Base-by-base conservation (phyloP, 2,888 invertebrate species). In the Hypercompe scribonia region DNA sequence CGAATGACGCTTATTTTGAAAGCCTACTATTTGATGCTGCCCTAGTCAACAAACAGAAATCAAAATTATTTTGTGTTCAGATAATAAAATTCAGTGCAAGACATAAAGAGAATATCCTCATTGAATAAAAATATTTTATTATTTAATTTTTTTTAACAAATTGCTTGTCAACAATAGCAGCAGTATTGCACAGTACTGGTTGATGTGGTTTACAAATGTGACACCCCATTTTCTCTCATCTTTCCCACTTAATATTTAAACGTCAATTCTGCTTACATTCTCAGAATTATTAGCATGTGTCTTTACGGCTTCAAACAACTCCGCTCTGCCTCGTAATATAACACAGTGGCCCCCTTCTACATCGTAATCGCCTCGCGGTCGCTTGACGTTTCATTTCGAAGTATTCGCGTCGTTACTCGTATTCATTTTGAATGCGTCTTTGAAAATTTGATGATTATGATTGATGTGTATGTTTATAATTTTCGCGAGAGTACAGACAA, bases 301-400 rank as follows among this genome's bases (percentile, higher is more conserved):
- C 66, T 33, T 31, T 54, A 54, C 79, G 77, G 75, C 46, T 70
- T 58, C 61, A n/a, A 31, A 58, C 71, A 77, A n/a, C 64, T 34
- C 67, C 15, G 28, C 68, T 54, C 66, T 63, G 74, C 58, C 33
- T 13, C 73, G 68, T 28, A 42, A 64, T 65, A 54, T 46, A 75
- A 66, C 76, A 79, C 72, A 70, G 46, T 24, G 21, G n/a, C 58
- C 58, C 58, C 58, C 58, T 50, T 50, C 46, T 28, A 58, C 77
- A 68, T 65, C 72, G 61, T 78, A 80, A 80, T 82, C 74, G 77
- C 75, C 75, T 77, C 78, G 72, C 63, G 79, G 65, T 72, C 73
- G 73, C 68, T 74, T 64, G 4, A 28, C 58, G 58, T 58, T 58
- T 58, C 58, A 58, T 8, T 11, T 11, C 36, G 68, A 46, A 72